These are phyloP conservation scores for Saxidomus purpurata DNA, from an alignment of 1,140 invertebrate species.

Conservation along the genomic window DNA sequence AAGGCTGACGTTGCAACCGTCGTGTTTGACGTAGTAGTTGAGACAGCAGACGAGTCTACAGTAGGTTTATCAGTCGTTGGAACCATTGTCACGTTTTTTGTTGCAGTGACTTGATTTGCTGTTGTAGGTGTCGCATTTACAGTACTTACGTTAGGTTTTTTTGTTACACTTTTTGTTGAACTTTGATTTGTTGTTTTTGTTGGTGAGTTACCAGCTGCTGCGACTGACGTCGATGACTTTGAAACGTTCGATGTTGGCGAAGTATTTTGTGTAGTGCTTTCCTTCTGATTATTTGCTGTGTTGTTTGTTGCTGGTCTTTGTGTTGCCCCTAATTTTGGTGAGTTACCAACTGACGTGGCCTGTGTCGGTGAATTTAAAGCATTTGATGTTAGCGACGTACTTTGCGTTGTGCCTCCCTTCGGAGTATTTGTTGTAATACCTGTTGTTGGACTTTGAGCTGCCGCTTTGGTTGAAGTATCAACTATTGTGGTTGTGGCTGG, in stretches of 20 bases:
- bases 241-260: not conserved
- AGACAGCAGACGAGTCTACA: not conserved
- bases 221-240: not conserved
- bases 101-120: not conserved
- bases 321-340: conserved; percentile 4
- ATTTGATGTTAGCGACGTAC: not conserved
- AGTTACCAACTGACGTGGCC: not conserved
- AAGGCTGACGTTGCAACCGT: not conserved
- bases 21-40: not conserved
- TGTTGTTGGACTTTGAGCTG: too few species aligned
- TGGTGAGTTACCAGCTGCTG: not conserved
- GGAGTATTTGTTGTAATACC: not conserved
- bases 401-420: not conserved
- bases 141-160: not conserved
- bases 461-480: too few species aligned
- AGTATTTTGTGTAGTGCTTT: not conserved
- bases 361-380: not conserved
- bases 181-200: not conserved
- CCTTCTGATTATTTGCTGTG: not conserved
- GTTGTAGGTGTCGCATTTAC: not conserved
- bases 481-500: too few species aligned
- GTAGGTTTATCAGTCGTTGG: not conserved
- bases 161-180: conserved; percentile 11
- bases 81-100: not conserved
- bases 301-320: not conserved